These are phyloP conservation scores for Amblyjoppa fuscipennis DNA, from an alignment of 2,888 invertebrate species.

Conservation along the genomic window DNA sequence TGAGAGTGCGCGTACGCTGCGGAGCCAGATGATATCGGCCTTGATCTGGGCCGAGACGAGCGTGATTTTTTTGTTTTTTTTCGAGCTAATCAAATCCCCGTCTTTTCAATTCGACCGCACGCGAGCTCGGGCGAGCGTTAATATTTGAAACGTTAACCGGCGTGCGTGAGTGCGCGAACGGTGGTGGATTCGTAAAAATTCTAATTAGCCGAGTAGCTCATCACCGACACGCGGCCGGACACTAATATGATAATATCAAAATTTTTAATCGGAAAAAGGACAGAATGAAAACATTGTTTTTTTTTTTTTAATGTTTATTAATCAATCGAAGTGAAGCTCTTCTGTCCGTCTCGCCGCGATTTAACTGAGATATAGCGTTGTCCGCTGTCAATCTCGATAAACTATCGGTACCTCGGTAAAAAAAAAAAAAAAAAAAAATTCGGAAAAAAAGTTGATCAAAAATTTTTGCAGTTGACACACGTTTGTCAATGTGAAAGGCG, in stretches of 20 bases:
- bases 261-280: slow-evolving; percentile 21
- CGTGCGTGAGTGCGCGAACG: slow-evolving; percentile 29
- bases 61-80: slow-evolving; percentile 24
- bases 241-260: slow-evolving; percentile 50
- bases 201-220: slow-evolving; percentile 44
- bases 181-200: slow-evolving; percentile 13
- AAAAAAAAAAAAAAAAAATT: not conserved
- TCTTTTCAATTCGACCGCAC: slow-evolving; percentile 51
- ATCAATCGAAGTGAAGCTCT: slow-evolving; percentile 46
- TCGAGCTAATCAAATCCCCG: slow-evolving; percentile 1
- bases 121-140: slow-evolving; percentile 37
- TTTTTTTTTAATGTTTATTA: slow-evolving; percentile 15
- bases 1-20: slow-evolving; percentile 6
- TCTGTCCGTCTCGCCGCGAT: slow-evolving; percentile 17
- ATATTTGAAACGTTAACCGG: slow-evolving; percentile 45
- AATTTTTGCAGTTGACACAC: slow-evolving; percentile 40
- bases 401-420: slow-evolving; percentile 33
- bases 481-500: not conserved
- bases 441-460: slow-evolving; percentile 30
- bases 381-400: slow-evolving; percentile 47
- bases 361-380: slow-evolving; percentile 46
- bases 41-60: not conserved
- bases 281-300: slow-evolving; percentile 42
- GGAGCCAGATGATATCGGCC: slow-evolving; percentile 1
- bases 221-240: slow-evolving; percentile 20